Evolutionary conservation across 1,140 invertebrate genomes (phyloP).

Genomic region (Ceratina calcarata): DNA sequence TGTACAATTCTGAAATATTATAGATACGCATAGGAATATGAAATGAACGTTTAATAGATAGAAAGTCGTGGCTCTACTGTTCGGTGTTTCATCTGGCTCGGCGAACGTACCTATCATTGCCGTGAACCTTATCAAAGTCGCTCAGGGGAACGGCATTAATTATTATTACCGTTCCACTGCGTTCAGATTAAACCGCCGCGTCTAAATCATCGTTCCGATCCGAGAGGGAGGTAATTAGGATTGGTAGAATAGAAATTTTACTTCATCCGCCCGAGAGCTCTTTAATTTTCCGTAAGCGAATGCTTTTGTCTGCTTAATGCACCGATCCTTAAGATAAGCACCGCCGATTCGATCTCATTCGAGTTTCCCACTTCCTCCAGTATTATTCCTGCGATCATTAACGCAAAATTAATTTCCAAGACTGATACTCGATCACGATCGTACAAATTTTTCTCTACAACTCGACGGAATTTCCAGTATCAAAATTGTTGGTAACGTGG

Average conservation of each 20-base stretch:
- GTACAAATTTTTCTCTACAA: too few species aligned
- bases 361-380: constrained; percentile 29
- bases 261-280: background rate
- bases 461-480: constrained; percentile 7
- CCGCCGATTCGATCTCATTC: constrained; percentile 22
- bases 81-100: background rate
- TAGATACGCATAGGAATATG: too few species aligned
- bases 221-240: constrained; percentile 55
- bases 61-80: background rate
- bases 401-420: too few species aligned
- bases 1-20: background rate
- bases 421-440: too few species aligned
- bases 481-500: background rate
- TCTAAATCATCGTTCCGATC: constrained; percentile 32
- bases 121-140: constrained; percentile 22
- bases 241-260: constrained; percentile 24
- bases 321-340: constrained; percentile 51
- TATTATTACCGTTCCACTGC: background rate
- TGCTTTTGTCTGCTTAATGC: constrained; percentile 35
- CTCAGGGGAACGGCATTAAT: constrained; percentile 25
- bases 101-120: constrained; percentile 22
- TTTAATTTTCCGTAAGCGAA: constrained; percentile 54
- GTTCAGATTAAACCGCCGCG: background rate
- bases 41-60: background rate
- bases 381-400: background rate